These are phyloP conservation scores for Drosophila pandora DNA, from an alignment of 1,140 invertebrate species.

Conservation along the genomic window DNA sequence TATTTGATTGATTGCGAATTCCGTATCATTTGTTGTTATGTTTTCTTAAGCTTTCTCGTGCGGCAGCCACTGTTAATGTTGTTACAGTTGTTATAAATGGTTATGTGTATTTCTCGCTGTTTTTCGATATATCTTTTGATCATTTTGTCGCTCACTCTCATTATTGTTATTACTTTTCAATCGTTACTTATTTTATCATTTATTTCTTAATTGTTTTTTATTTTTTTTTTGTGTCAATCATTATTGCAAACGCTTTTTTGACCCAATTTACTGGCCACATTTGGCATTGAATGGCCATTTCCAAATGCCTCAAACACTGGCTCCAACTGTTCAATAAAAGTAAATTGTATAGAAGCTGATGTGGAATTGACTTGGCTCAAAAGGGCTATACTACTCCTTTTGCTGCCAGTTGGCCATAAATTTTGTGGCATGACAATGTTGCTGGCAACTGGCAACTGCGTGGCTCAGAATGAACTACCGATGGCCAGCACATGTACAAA, in stretches of 20 bases:
- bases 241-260: conserved; percentile 67
- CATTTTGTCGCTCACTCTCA: conserved; percentile 73
- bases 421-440: conserved; percentile 70
- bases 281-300: conserved; percentile 51
- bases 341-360: conserved; percentile 14
- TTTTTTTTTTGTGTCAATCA: conserved; percentile 31
- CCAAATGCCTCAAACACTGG: conserved; percentile 21
- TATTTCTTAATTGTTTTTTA: conserved; percentile 18
- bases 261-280: conserved; percentile 64
- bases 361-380: conserved; percentile 29
- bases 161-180: conserved; percentile 77
- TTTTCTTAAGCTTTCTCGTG: conserved; percentile 76
- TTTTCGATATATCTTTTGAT: conserved; percentile 44
- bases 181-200: conserved; percentile 52
- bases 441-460: conserved; percentile 60
- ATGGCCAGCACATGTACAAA: conserved; percentile 65
- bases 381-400: conserved; percentile 5
- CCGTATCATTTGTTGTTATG: conserved; percentile 72
- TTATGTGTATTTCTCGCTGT: conserved; percentile 36
- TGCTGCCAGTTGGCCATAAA: conserved; percentile 46
- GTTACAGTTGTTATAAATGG: conserved; percentile 55
- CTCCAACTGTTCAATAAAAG: conserved; percentile 9
- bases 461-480: conserved; percentile 46
- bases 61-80: conserved; percentile 43
- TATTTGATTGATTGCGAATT: conserved; percentile 83